A percentile compares a stretch with the other conserved stretches of the same genome.
phyloP scores from a whole-genome alignment of 2,113 vertebrate species.

The Petrocephalus zakoni region DNA sequence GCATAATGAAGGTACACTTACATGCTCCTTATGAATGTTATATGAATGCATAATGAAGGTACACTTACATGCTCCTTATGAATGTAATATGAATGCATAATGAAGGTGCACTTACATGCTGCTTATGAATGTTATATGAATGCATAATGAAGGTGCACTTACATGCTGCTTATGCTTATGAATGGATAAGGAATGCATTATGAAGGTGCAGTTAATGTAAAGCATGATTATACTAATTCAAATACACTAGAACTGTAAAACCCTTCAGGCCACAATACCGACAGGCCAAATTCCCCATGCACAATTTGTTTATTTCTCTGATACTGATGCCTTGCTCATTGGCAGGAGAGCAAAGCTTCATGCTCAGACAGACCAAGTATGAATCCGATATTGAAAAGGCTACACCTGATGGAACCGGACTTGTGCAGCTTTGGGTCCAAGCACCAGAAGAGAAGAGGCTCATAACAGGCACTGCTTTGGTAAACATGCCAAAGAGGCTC shows the following conservation, averaged over 20 bases:
- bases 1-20: neutral
- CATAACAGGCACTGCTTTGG: neutral
- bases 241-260: neutral
- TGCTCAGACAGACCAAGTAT: neutral
- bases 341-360: neutral
- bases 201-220: neutral
- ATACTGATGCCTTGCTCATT: neutral
- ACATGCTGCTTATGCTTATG: too few species aligned
- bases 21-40: too few species aligned
- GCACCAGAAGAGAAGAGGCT: neutral
- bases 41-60: neutral
- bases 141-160: neutral
- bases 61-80: too few species aligned
- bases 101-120: too few species aligned
- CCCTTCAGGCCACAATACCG: neutral
- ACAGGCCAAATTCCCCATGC: neutral
- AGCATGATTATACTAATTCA: neutral
- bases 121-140: neutral
- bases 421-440: neutral
- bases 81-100: neutral
- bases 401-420: neutral
- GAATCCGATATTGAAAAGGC: neutral
- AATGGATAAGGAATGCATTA: neutral
- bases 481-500: neutral
- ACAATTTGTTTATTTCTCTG: neutral